Base-by-base conservation (phyloP, 2,113 vertebrate genomes). In the Pseudolaguvia tuberculata region DNA sequence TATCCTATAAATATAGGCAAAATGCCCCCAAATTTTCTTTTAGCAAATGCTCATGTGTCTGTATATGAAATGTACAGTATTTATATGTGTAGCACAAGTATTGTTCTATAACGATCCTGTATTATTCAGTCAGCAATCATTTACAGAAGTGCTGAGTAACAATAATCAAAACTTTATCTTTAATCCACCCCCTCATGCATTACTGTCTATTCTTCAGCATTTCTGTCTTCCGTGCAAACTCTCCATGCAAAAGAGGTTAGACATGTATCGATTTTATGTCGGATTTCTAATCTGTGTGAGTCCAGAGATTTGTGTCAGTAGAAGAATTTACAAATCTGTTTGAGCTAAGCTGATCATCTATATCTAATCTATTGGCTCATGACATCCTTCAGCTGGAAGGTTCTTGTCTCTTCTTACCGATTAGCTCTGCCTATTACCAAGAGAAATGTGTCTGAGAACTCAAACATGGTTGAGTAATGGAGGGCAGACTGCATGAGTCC, bases 401-500 rank as follows among this genome's bases (percentile, higher is more conserved):
- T 76, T 76, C 73, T 76, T 68, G 63, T 58, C 65, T 76, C 65
- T 50, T 45, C 58, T 68, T 76, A 76, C 25, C 15, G 53, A 76
- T 76, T 68, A 76, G 65, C 65, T 69, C 53, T 68, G 53, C 53
- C 63, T 69, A 27, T 59, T 76, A 68, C 73, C 53, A 58, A 47
- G 65, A 76, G 65, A 45, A 76, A 76, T 39, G 55, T 58, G 25
- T 58, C 63, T 21, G 25, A 13, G 53, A 47, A 45, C 53, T 35
- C 65, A 76, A 76, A 75, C 39, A 67, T 27, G 63, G 39, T 53
- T 75, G 73, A 75, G 53, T 68, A 75, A 75, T 68, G 42, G 63
- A 68, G 45, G 73, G 42, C 73, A 35, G 73, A 48, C 63, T 75
- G 53, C 65, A 57, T 55, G 56, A 68, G 73, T 69, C 73, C 73